These are phyloP conservation scores for Eilema griseolum DNA, from an alignment of 2,888 invertebrate genomes.

Conservation along the genomic window DNA sequence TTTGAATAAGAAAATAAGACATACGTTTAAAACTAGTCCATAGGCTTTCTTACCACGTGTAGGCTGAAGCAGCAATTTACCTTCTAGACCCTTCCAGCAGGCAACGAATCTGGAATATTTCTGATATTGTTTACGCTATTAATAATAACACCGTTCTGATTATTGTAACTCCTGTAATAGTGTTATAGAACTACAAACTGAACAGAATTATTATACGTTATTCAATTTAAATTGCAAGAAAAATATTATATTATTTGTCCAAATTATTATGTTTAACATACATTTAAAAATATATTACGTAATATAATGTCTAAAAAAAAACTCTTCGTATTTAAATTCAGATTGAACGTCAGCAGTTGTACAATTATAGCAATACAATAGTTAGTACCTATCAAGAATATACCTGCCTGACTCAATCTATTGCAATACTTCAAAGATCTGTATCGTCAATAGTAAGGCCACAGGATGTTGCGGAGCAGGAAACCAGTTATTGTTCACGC, in stretches of 20 bases:
- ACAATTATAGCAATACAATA: conserved; percentile 51
- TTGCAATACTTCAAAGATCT: conserved; percentile 43
- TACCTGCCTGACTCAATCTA: conserved; percentile 46
- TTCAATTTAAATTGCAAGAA: too few relatives aligned
- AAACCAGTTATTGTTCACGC: conserved; percentile 35
- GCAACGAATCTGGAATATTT: too few relatives aligned
- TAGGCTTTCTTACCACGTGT: background rate
- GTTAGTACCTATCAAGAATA: conserved; percentile 44
- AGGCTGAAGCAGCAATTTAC: background rate
- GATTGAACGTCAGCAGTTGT: conserved; percentile 3
- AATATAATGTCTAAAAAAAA: background rate
- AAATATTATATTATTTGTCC: too few relatives aligned
- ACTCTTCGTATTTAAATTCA: background rate
- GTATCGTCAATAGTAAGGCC: conserved; percentile 64
- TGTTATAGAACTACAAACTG: too few relatives aligned
- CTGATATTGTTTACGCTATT: background rate
- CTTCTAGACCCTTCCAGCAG: background rate
- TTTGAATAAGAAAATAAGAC: too few relatives aligned
- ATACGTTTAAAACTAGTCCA: too few relatives aligned
- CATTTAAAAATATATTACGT: background rate
- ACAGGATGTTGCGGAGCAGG: conserved; percentile 65
- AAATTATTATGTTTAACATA: too few relatives aligned
- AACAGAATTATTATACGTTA: too few relatives aligned
- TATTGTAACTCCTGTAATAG: too few relatives aligned
- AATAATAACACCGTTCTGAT: background rate